These are phyloP conservation scores for Actinia tenebrosa DNA, from an alignment of 64 coral and sea anemone genomes.

Conservation along the genomic window DNA sequence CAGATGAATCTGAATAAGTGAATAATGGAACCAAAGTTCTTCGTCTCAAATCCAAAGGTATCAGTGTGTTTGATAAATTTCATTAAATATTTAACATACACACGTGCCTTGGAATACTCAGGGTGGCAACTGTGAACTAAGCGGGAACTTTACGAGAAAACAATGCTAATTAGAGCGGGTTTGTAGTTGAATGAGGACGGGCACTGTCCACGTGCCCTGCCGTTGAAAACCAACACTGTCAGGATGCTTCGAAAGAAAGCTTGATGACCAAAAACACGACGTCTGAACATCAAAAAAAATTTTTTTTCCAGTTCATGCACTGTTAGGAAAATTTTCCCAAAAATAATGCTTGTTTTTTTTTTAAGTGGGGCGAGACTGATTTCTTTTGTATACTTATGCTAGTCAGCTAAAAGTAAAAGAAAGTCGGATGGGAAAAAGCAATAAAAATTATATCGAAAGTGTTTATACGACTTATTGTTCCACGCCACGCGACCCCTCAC, in stretches of 20 bases:
- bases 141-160: not conserved
- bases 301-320: too few relatives aligned
- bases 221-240: not conserved
- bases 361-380: not conserved
- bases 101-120: not conserved
- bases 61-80: not conserved
- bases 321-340: too few relatives aligned
- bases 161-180: slow-evolving; percentile 4
- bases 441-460: not conserved
- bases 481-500: not conserved
- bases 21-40: not conserved
- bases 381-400: too few relatives aligned
- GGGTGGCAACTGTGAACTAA: not conserved
- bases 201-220: not conserved
- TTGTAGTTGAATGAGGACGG: not conserved
- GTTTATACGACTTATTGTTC: not conserved
- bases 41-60: not conserved
- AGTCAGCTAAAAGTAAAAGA: too few relatives aligned
- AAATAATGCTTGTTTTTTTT: too few relatives aligned
- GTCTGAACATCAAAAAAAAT: not conserved
- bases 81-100: not conserved
- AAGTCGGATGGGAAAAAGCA: not conserved
- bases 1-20: not conserved
- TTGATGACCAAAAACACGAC: not conserved
- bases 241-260: not conserved